These are phyloP conservation scores for Aphaenogaster rudis DNA, from an alignment of 1,140 invertebrate species.

Conservation along the genomic window DNA sequence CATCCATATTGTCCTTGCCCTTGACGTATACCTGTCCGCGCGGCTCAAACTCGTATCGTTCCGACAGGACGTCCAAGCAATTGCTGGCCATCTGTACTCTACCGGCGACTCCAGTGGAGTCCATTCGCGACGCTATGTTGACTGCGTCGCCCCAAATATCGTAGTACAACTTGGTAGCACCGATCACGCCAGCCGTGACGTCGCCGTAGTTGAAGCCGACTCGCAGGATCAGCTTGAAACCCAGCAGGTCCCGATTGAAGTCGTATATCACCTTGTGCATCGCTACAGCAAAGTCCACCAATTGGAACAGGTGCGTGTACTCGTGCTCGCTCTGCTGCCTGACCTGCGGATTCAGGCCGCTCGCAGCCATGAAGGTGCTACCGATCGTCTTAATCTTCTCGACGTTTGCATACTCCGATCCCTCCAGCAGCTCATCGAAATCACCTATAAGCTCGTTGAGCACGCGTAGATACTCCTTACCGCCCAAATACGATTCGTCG, in stretches of 20 bases:
- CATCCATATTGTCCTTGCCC: slow-evolving; percentile 98
- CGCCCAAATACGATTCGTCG: slow-evolving; percentile 97
- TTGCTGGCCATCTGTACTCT: slow-evolving; percentile 95
- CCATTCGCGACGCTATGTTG: slow-evolving; percentile 98
- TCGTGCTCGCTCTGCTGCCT: slow-evolving; percentile 89
- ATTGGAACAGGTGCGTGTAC: slow-evolving; percentile 93
- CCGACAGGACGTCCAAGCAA: slow-evolving; percentile 90
- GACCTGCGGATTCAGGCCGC: slow-evolving; percentile 94
- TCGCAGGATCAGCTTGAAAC: slow-evolving; percentile 96
- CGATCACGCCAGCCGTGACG: slow-evolving; percentile 98
- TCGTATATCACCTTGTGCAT: slow-evolving; percentile 95
- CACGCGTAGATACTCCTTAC: slow-evolving; percentile 97
- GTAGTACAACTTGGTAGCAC: slow-evolving; percentile 98
- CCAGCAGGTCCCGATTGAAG: slow-evolving; percentile 95
- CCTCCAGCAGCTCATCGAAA: slow-evolving; percentile 96
- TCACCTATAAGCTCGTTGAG: slow-evolving; percentile 98
- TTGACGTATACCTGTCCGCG: slow-evolving; percentile 97
- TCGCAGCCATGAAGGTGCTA: slow-evolving; percentile 98
- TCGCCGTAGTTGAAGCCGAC: slow-evolving; percentile 95
- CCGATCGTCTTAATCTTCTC: slow-evolving; percentile 99
- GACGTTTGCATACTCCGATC: slow-evolving; percentile 94
- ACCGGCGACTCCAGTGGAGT: slow-evolving; percentile 95
- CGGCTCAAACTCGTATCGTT: slow-evolving; percentile 92
- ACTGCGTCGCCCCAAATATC: slow-evolving; percentile 99
- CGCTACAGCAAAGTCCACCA: slow-evolving; percentile 95